phyloP scores from a whole-genome alignment of 2,113 vertebrate genomes.

The Canis aureus region DNA sequence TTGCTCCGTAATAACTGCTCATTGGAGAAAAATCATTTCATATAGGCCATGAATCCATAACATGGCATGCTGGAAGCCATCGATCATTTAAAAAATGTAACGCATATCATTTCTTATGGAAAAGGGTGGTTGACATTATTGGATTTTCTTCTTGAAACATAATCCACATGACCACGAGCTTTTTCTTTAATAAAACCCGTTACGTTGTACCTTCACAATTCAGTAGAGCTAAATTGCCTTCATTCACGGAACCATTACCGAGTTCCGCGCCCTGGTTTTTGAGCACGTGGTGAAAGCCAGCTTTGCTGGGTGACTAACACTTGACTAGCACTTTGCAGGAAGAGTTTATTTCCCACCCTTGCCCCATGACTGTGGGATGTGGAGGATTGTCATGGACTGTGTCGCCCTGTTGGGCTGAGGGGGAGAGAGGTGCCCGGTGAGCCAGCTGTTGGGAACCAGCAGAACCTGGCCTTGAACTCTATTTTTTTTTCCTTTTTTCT shows the following conservation, averaged over 20 bases:
- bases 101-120: neutral
- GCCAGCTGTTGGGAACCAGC: neutral
- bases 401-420: fast-evolving
- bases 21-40: neutral
- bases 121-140: neutral
- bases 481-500: neutral
- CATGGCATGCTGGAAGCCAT: neutral
- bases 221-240: neutral
- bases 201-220: neutral
- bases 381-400: neutral
- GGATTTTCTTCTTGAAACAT: conserved; percentile 60
- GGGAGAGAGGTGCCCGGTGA: neutral
- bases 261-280: neutral
- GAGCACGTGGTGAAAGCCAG: neutral
- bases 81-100: neutral
- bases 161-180: neutral
- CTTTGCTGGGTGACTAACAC: neutral
- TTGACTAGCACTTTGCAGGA: neutral
- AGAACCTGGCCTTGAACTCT: neutral
- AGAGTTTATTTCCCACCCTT: neutral
- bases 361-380: neutral
- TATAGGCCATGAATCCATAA: neutral
- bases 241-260: fast-evolving
- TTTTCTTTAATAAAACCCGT: neutral
- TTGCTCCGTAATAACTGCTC: neutral